Evolutionary conservation across 1,140 invertebrate genomes (phyloP), one percentile per base, ranked within the genome.

Genomic region (Drosophila serrata): DNA sequence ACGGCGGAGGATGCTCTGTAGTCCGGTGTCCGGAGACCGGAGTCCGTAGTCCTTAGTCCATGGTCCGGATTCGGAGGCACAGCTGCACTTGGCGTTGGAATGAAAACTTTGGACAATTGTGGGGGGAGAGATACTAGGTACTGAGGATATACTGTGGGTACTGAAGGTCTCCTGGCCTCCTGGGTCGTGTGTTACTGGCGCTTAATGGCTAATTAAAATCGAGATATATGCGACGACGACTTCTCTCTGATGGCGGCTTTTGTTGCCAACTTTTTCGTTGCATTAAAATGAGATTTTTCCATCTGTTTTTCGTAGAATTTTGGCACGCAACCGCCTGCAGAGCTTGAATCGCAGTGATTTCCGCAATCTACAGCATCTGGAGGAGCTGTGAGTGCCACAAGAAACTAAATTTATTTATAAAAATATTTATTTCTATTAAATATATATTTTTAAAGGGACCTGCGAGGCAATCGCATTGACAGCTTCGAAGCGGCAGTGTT

Each of bases 391-490:
- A 94, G 92, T 91, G 17, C 7, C 12, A 17, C 11, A 31, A 4
- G 15, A 37, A 42, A 22, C 19, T 7, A 42, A 5, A n/a, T 19
- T 35, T 3, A 17, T 6, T 29, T 29, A 27, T 9, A n/a, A n/a
- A 27, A n/a, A 15, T 5, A 29, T n/a, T 1, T 27, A 15, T 12
- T 17, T 49, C 17, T 27, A 1, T 46, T 33, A 48, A 13, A 17
- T 12, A 19, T 19, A 19, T 9, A 2, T 58, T 17, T 17, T 42
- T 39, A 3, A 19, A 94, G 93, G 42, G 93, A 94, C 73, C 76
- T 94, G 35, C 90, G 93, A 0, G 82, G 91, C 56, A 94, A 94
- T 86, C 75, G 77, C 40, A 85, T 94, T 27, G 76, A 62, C 9
- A 81, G 77, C 55, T 88, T 93, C 24, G 73, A 84, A 11, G 69